These are phyloP conservation scores for Corapipo altera DNA, from an alignment of 2,113 vertebrate species.

Conservation along the genomic window DNA sequence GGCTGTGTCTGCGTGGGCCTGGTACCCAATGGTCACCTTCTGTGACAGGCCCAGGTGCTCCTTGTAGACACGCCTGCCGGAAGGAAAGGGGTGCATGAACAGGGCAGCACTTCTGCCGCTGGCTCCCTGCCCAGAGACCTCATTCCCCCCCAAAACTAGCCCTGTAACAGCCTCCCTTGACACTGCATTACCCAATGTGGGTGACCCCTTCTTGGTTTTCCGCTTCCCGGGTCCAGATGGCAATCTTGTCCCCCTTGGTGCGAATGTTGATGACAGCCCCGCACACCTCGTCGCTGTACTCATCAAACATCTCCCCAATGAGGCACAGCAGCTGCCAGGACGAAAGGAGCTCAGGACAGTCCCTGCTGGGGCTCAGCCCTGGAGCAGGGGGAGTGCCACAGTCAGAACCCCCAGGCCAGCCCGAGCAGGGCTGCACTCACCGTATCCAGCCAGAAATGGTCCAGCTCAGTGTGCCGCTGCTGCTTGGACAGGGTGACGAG, in stretches of 20 bases:
- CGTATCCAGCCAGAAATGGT: slow-evolving; percentile 85
- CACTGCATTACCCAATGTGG: slow-evolving; percentile 78
- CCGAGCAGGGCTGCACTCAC: slow-evolving; percentile 10
- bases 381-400: rapidly evolving
- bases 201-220: slow-evolving; percentile 80
- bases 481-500: slow-evolving; percentile 85
- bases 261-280: slow-evolving; percentile 86
- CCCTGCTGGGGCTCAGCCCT: rapidly evolving
- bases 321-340: slow-evolving; percentile 80
- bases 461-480: slow-evolving; percentile 80
- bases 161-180: rapidly evolving
- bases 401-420: too few relatives aligned
- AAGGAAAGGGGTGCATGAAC: neutral
- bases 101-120: neutral
- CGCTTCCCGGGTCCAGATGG: slow-evolving; percentile 83
- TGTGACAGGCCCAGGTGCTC: slow-evolving; percentile 78
- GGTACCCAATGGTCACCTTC: slow-evolving; percentile 84
- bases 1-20: slow-evolving; percentile 82
- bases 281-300: slow-evolving; percentile 77
- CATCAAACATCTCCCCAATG: slow-evolving; percentile 83
- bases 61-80: slow-evolving; percentile 79
- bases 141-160: neutral
- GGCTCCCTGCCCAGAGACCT: neutral
- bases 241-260: slow-evolving; percentile 86
- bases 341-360: neutral